phyloP scores from a whole-genome alignment of 2,113 vertebrate genomes.

The Corvus hawaiiensis region DNA sequence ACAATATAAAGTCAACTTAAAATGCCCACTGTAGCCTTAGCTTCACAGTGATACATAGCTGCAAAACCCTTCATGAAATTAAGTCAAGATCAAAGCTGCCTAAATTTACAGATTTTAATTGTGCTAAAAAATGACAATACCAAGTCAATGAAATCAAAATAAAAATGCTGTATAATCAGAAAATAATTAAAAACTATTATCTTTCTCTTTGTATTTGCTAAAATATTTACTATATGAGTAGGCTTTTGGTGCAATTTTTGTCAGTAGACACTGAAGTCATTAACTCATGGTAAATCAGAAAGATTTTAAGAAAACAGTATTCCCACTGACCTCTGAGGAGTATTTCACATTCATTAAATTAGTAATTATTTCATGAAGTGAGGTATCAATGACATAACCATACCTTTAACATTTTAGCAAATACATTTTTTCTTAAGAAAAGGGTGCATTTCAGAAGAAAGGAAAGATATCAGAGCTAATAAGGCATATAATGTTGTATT shows the following conservation, averaged over 20 bases:
- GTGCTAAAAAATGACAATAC: background rate
- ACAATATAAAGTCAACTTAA: background rate
- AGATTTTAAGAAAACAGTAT: background rate
- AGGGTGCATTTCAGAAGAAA: background rate
- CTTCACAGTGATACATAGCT: accelerated
- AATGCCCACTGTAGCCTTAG: background rate
- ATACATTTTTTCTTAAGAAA: background rate
- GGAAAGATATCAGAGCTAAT: background rate
- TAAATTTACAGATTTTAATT: background rate
- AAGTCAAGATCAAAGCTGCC: background rate
- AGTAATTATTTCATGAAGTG: background rate
- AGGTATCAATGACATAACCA: background rate
- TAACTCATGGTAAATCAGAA: background rate
- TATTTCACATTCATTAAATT: background rate
- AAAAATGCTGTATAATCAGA: background rate
- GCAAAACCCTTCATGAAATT: background rate
- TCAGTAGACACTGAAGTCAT: background rate
- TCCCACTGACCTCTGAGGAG: background rate
- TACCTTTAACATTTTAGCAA: background rate
- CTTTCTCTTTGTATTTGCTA: background rate
- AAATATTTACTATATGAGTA: background rate
- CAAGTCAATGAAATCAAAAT: background rate
- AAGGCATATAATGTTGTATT: background rate
- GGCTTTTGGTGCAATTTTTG: background rate
- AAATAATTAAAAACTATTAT: background rate